Percentiles rank a stretch among this genome's conserved stretches.
These are phyloP conservation scores for Trimorus sp. DNA, from an alignment of 2,888 invertebrate genomes.

Conservation along the genomic window DNA sequence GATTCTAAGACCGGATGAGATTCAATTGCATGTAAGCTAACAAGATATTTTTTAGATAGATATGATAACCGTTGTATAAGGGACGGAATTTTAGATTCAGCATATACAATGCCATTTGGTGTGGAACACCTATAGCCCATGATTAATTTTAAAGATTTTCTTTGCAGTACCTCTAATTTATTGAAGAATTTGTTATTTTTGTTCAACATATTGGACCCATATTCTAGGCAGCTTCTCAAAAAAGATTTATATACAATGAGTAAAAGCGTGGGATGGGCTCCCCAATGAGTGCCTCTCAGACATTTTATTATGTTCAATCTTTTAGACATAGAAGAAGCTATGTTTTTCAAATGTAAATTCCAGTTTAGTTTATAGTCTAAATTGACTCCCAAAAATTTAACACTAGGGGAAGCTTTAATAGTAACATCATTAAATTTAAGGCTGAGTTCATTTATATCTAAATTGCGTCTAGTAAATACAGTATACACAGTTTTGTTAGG, in stretches of 20 bases:
- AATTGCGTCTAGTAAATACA: background rate
- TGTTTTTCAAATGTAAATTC: background rate
- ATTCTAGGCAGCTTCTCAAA: background rate
- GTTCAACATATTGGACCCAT: too few relatives aligned
- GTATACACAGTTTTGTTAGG: background rate
- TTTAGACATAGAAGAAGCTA: background rate
- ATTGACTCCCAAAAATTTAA: background rate
- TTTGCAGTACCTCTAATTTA: slow-evolving; percentile 16
- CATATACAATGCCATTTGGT: slow-evolving; percentile 19
- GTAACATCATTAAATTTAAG: background rate
- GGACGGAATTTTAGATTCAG: slow-evolving; percentile 2
- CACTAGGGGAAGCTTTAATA: background rate
- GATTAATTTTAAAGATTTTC: background rate
- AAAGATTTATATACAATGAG: background rate
- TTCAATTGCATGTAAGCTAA: background rate
- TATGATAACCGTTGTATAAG: slow-evolving; percentile 18
- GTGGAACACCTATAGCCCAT: slow-evolving; percentile 4
- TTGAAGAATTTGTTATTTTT: background rate
- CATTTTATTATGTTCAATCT: background rate
- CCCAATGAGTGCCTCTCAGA: background rate
- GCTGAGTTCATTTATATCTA: background rate
- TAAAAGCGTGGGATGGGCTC: background rate
- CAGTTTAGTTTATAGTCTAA: slow-evolving; percentile 1
- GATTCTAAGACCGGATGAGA: background rate
- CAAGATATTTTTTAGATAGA: slow-evolving; percentile 12